Base-by-base conservation (phyloP, 2,888 invertebrate genomes). In the Leptura quadrifasciata region DNA sequence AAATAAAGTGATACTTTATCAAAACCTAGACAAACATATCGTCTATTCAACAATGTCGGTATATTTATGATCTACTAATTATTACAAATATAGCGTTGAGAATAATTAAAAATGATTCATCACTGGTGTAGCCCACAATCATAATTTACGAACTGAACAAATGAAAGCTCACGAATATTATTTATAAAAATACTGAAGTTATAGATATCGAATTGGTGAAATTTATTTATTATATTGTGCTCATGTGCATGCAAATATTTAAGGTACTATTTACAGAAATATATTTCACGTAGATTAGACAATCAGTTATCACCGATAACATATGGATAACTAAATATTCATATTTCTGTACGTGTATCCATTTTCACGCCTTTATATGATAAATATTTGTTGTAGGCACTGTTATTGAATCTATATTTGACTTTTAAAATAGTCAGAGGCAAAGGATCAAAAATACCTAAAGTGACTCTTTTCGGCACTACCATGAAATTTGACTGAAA, bases 101-200 rank as follows among this genome's bases (percentile, higher is more conserved):
- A 15, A 47, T 12, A n/a, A 47, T n/a, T 12, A n/a, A 57, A 57
- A 18, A 21, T 57, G 18, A 18, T 9, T 12, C 57, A 21, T 12
- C 57, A 57, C 57, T 57, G 57, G 18, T 10, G 20, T 57, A 10
- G 57, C 20, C 57, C 20, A 57, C 20, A 20, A 57, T 55, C 0
- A 18, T 20, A 20, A 21, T 55, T 55, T 55, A 57, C 15, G 57
- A 20, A 57, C 21, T 18, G 18, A 6, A 21, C 9, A 12, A 57
- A 21, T 57, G 57, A 57, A 57, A 57, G 57, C 21, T 21, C 20
- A 20, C 20, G 57, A 57, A 57, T 57, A 12, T 20, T 57, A 57
- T 57, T 20, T 57, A 20, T 57, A 20, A 57, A 57, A 57, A 57
- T 57, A 20, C 2, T 21, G n/a, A 47, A 57, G 3, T 20, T 20